Percentiles rank a stretch among this genome's conserved stretches.
These are phyloP conservation scores for Nyctereutes procyonoides DNA, from an alignment of 2,113 vertebrate genomes.

Conservation along the genomic window DNA sequence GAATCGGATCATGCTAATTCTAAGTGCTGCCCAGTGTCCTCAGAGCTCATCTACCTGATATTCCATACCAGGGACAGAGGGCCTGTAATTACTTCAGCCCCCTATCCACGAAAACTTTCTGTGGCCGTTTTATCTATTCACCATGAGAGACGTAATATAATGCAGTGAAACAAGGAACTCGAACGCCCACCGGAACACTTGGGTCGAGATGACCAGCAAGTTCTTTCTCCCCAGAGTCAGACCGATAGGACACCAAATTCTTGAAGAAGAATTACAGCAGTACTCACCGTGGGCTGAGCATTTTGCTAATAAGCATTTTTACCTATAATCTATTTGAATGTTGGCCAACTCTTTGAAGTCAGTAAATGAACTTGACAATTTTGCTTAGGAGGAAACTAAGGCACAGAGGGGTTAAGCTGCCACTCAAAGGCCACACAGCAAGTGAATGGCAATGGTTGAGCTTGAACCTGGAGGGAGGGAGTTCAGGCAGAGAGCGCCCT, in stretches of 20 bases:
- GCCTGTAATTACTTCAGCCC: not conserved
- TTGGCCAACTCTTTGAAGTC: not conserved
- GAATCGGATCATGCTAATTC: not conserved
- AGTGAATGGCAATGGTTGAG: not conserved
- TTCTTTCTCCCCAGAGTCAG: not conserved
- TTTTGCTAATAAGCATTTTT: not conserved
- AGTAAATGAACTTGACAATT: not conserved
- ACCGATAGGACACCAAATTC: not conserved
- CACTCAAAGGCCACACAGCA: not conserved
- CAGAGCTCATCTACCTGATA: rapidly evolving
- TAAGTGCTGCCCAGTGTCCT: no score
- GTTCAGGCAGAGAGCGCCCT: not conserved
- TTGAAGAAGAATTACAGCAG: not conserved
- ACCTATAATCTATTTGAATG: not conserved
- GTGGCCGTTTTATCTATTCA: not conserved
- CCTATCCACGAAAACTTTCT: not conserved
- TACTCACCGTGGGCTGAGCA: rapidly evolving
- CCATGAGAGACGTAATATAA: not conserved
- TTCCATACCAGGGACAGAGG: not conserved
- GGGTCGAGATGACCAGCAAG: not conserved
- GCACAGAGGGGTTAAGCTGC: not conserved
- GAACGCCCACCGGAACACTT: not conserved
- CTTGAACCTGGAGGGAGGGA: not conserved
- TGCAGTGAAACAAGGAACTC: not conserved
- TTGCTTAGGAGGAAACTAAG: not conserved